phyloP scores from a whole-genome alignment of 2,888 invertebrate species.

The Acrocyrtus sp. region DNA sequence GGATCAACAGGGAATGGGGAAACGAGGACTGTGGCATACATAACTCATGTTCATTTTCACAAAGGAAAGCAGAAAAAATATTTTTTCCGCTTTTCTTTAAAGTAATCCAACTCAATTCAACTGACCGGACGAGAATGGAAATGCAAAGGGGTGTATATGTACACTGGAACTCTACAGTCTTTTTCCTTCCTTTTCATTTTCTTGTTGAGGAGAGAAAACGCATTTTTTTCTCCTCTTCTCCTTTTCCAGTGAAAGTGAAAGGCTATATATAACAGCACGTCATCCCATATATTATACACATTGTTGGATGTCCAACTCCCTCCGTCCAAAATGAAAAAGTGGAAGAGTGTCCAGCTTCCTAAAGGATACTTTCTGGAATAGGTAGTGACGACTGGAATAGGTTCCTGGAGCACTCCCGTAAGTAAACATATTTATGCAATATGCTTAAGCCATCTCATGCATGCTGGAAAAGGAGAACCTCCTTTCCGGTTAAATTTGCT shows the following conservation, averaged over 20 bases:
- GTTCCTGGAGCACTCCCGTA: no score
- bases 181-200: neutral
- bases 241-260: constrained; percentile 43
- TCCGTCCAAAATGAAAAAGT: no score
- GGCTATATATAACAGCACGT: constrained; percentile 52
- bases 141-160: no score
- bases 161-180: constrained; percentile 17
- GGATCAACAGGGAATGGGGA: constrained; percentile 49
- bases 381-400: constrained; percentile 8
- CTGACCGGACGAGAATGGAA: no score
- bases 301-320: constrained; percentile 50
- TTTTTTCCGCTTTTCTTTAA: neutral
- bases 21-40: no score
- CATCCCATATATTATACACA: constrained; percentile 55
- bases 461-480: no score
- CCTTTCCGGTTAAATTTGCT: constrained; percentile 19
- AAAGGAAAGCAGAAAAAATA: neutral
- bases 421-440: no score
- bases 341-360: constrained; percentile 41
- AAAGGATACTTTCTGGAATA: neutral
- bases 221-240: constrained; percentile 7
- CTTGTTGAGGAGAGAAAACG: no score
- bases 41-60: no score
- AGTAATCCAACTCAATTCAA: no score
- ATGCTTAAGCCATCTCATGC: constrained; percentile 4